Evolutionary conservation across 92 coral and sea anemone genomes (phyloP), one percentile per base, ranked within the genome.

Genomic region (Scolanthus callimorphus): DNA sequence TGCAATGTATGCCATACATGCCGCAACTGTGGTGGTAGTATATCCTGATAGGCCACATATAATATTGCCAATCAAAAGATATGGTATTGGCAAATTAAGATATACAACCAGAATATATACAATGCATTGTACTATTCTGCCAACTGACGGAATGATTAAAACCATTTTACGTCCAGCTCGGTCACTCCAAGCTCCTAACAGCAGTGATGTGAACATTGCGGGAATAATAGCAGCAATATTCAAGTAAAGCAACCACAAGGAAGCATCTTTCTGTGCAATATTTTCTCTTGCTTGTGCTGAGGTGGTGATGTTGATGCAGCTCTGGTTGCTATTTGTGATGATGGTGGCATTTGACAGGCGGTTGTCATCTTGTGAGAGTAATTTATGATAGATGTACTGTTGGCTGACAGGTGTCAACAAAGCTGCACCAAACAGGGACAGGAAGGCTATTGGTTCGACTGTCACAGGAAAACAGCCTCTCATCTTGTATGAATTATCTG

Each of bases 181-280:
- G 21, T 73, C 80, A 73, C 80, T 63, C 80, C 73, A 73, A 31
- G 34, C 27, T 10, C 80, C 80, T 11, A 73, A 29, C 41, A 73
- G 29, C 37, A 63, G 15, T 17, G 73, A 38, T 44, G 72, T 31
- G 1, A 60, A 59, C 4, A 73, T 44, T n/a, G 73, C 65, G 13
- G 60, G 17, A 23, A 73, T 20, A 23, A 37, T 41, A 11, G 73
- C 59, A 28, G 65, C 65, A 26, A 73, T 4, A 22, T 73, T 55
- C 11, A 63, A 29, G 26, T 44, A 73, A 41, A 73, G 80, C 27
- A 63, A 25, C 80, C 80, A 63, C 8, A 52, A 57, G 13, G 57
- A 49, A 0, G 48, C 50, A 28, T 56, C 43, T 10, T 31, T 11
- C 34, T 30, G 29, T 0, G 31, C 17, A 8, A 8, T 44, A 27